Evolutionary conservation across 2,113 vertebrate genomes (phyloP), one percentile per base, ranked within the genome.

Genomic region (Triplophysa tibetana): DNA sequence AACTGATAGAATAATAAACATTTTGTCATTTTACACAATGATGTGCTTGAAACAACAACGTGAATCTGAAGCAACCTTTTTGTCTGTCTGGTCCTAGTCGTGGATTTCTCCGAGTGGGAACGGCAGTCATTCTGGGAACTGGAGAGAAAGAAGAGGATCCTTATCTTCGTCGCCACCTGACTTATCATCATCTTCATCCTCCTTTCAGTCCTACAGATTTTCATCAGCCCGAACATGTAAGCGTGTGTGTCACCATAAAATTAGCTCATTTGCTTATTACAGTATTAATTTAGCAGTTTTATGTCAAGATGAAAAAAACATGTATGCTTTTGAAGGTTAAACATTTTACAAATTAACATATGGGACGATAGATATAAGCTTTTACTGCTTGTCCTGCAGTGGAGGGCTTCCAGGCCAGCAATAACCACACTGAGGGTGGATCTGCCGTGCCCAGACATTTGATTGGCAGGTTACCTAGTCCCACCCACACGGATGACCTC

Each of bases 101-200:
- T 89, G 90, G 88, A 85, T 74, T 29, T 54, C 82, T 45, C 90
- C 88, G 69, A 85, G 38, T n/a, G 74, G 14, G 21, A 87, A 88
- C 1, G 90, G 92, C 23, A 94, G 93, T 2, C 58, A 93, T 83
- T 91, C 91, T 0, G 90, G 90, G 26, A 94, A 94, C 90, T 94
- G 93, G 93, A 86, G 93, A 75, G 90, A 94, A 66, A 84, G 93
- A 86, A 86, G 87, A 45, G 90, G 89, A 29, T 91, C 91, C 7
- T 12, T 82, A 13, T 85, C 91, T 48, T 87, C 88, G 17, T 84
- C 78, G 12, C 88, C 90, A 2, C 86, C 90, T 1, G 85, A 88
- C 0, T 85, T 88, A 0, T 82, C 87, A 4, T 85, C 80, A 21
- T 85, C 74, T 41, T 84, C 82, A 2, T 82, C 78, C 11, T 87